Percentiles rank a stretch among this genome's conserved stretches.
phyloP scores from a whole-genome alignment of 2,113 vertebrate genomes.

The Sceloporus undulatus region DNA sequence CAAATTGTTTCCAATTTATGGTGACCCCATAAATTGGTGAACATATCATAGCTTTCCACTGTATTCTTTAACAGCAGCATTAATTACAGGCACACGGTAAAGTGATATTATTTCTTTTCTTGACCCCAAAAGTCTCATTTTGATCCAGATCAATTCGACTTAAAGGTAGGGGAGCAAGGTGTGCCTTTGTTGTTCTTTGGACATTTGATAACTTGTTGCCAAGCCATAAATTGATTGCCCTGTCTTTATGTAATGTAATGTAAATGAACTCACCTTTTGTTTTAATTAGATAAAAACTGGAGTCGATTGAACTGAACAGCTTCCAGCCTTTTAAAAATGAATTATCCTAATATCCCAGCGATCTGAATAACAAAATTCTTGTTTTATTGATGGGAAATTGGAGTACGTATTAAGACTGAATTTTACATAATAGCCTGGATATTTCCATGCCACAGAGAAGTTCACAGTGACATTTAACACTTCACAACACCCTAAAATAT shows the following conservation, averaged over 20 bases:
- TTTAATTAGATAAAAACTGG: background rate
- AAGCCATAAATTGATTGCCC: background rate
- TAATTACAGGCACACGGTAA: background rate
- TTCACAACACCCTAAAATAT: too few species aligned
- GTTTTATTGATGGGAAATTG: background rate
- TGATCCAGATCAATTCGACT: background rate
- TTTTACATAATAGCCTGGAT: background rate
- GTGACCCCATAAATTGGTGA: too few species aligned
- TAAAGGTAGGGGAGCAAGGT: background rate
- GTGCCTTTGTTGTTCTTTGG: background rate
- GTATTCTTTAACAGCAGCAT: background rate
- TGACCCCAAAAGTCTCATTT: background rate
- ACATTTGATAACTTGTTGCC: background rate
- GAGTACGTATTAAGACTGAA: background rate
- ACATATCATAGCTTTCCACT: background rate
- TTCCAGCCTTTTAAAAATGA: background rate
- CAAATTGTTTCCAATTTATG: too few species aligned
- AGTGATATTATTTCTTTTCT: background rate
- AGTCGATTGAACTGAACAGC: background rate
- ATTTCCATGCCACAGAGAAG: too few species aligned
- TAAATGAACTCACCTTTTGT: background rate
- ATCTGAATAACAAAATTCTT: background rate
- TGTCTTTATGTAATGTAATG: background rate
- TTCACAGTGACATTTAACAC: too few species aligned
- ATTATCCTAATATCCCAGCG: fast-evolving